Conservation (phyloP, 2,797 vertebrate species). For the Brachyrhaphis roseni region DNA sequence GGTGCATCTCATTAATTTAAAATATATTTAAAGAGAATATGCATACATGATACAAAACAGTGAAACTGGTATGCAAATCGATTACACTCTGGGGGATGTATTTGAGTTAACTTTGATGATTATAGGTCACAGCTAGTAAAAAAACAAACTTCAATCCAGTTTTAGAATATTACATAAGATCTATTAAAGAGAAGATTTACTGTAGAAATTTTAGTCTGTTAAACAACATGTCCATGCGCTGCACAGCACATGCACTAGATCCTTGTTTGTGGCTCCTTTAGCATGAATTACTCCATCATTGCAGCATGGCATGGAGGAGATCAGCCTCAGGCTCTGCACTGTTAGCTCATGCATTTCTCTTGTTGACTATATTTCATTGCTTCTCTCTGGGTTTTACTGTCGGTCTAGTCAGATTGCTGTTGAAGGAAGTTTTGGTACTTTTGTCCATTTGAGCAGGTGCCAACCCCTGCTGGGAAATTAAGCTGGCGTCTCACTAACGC, state of each 20-base stretch:
- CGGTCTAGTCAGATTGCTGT: not conserved
- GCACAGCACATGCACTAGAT: not conserved
- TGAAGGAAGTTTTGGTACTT: not conserved
- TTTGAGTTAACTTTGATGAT: not conserved
- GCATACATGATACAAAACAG: not conserved
- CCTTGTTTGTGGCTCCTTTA: not conserved
- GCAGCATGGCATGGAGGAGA: not conserved
- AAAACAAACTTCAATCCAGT: not conserved
- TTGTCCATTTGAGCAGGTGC: not conserved
- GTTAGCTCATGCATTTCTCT: not conserved
- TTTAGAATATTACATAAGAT: not conserved
- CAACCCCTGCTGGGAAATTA: not conserved
- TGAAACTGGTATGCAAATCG: not conserved
- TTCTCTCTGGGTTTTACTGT: not conserved
- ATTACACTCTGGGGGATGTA: not conserved
- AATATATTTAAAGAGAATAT: not conserved
- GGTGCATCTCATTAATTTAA: not conserved
- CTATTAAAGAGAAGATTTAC: not conserved
- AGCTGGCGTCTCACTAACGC: not conserved
- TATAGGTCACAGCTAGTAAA: not conserved
- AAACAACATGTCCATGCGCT: not conserved
- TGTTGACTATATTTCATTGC: not conserved
- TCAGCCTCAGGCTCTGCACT: not conserved
- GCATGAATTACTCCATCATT: not conserved
- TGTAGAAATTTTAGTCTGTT: not conserved